Conservation (phyloP, 2,113 vertebrate genomes). For the Phyllopteryx taeniolatus region DNA sequence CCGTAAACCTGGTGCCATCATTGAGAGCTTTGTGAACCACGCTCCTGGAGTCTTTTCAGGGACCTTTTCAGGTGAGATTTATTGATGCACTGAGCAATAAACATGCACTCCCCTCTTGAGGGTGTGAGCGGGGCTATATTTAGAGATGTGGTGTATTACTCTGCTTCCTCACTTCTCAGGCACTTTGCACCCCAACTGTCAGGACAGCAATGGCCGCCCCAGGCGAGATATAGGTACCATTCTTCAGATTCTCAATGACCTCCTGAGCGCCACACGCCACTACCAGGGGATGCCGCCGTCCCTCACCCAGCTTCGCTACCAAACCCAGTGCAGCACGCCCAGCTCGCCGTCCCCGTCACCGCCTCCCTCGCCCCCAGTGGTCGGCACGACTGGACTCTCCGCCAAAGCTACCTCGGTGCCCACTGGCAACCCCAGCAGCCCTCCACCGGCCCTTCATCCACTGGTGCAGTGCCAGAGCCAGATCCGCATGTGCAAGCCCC, state of each 20-base stretch:
- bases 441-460: constrained; percentile 72
- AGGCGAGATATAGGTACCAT: constrained; percentile 95
- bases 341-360: constrained; percentile 73
- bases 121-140: background rate
- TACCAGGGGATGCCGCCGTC: constrained; percentile 98
- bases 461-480: constrained; percentile 89
- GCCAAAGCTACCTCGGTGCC: constrained; percentile 89
- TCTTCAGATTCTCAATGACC: constrained; percentile 97
- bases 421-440: constrained; percentile 65
- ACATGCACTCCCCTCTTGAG: background rate
- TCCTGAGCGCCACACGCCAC: constrained; percentile 94
- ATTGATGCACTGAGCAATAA: constrained; percentile 10
- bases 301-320: constrained; percentile 93
- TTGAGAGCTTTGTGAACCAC: constrained; percentile 95
- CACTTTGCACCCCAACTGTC: constrained; percentile 98
- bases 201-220: constrained; percentile 93
- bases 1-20: constrained; percentile 90
- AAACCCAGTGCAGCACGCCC: constrained; percentile 84
- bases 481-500: constrained; percentile 89
- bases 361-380: constrained; percentile 71
- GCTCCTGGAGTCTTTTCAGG: constrained; percentile 96
- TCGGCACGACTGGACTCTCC: constrained; percentile 68
- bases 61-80: constrained; percentile 86
- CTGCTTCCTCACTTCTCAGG: constrained; percentile 62
- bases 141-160: constrained; percentile 39